These are phyloP conservation scores for Hirtodrosophila cameraria DNA, from an alignment of 2,888 invertebrate genomes.

Conservation along the genomic window DNA sequence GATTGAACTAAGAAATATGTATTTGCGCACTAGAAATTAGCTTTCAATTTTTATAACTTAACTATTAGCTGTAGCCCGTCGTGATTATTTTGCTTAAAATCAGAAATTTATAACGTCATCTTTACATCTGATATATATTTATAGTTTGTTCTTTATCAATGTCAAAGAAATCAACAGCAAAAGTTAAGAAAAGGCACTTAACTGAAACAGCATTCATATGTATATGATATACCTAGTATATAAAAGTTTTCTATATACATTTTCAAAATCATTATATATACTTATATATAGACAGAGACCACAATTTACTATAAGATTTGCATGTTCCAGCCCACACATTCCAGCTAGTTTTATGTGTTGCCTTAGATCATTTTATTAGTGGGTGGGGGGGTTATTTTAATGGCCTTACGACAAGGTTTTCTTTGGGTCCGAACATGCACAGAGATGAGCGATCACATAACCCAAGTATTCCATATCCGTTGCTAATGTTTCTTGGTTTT, in stretches of 20 bases:
- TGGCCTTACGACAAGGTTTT: constrained; percentile 36
- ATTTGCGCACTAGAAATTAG: too few species aligned
- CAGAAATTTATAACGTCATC: too few species aligned
- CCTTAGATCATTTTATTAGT: constrained; percentile 39
- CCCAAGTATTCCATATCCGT: constrained; percentile 13
- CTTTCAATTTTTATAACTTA: too few species aligned
- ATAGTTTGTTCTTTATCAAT: background rate
- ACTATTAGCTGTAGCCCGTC: too few species aligned
- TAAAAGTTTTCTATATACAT: constrained; percentile 8
- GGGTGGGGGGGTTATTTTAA: constrained; percentile 19
- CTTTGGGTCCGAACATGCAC: constrained; percentile 16
- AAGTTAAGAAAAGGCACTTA: background rate
- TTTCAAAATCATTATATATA: constrained; percentile 11
- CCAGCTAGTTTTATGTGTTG: constrained; percentile 6
- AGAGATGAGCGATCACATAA: constrained; percentile 33
- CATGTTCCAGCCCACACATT: constrained; percentile 40
- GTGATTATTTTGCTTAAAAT: too few species aligned
- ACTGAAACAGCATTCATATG: background rate
- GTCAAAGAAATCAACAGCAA: background rate
- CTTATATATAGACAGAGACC: constrained; percentile 6
- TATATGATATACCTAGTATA: too few species aligned
- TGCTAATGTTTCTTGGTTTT: constrained; percentile 27
- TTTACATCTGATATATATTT: too few species aligned
- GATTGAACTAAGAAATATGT: too few species aligned
- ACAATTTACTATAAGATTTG: constrained; percentile 23